Conservation (phyloP, 2,797 vertebrate species). For the Chloroceryle amazona region DNA sequence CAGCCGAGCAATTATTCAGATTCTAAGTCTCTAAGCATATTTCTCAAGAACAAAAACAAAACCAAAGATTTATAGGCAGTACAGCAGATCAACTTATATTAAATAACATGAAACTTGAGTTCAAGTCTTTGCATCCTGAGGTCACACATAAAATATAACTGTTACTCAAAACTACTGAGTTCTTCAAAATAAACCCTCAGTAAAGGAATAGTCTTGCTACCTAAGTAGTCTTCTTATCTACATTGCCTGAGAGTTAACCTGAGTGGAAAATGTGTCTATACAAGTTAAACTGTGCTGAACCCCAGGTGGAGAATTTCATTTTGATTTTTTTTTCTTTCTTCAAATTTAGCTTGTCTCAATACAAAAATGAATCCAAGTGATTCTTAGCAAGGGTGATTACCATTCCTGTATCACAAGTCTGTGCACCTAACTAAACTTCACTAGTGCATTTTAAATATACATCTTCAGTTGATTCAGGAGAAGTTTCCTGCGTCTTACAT, state of each 20-base stretch:
- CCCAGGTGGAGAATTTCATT: neutral
- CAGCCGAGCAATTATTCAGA: neutral
- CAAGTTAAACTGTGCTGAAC: neutral
- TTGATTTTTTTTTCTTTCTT: neutral
- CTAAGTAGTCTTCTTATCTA: neutral
- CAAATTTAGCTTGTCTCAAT: neutral
- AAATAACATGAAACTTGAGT: neutral
- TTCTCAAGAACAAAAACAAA: neutral
- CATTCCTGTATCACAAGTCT: neutral
- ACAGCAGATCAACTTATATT: neutral
- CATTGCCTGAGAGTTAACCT: neutral
- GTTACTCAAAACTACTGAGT: neutral
- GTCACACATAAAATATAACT: neutral
- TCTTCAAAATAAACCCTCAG: neutral
- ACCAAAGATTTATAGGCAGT: neutral
- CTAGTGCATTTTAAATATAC: rapidly evolving
- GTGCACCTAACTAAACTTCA: neutral
- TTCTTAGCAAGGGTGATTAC: neutral
- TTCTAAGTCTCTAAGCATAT: neutral
- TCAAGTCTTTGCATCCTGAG: neutral
- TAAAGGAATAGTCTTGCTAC: neutral
- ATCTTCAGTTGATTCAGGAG: neutral
- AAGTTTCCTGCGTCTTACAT: neutral
- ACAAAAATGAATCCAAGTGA: neutral
- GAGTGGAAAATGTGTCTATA: neutral